phyloP scores from a whole-genome alignment of 2,888 invertebrate genomes.

The Ommatoiulus sabulosus region DNA sequence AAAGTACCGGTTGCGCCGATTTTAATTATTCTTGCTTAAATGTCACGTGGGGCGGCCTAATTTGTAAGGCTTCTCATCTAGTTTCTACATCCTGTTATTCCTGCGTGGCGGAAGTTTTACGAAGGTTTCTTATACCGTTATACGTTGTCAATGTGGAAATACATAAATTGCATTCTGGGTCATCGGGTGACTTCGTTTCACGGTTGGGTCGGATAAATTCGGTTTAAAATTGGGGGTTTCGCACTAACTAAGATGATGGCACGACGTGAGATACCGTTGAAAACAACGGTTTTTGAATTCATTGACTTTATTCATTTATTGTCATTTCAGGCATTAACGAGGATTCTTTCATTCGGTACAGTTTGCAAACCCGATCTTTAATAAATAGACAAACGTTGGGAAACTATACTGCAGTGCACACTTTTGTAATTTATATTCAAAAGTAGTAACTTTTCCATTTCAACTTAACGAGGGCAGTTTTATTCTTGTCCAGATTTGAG shows the following conservation, averaged over 20 bases:
- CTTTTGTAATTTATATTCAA: too few species aligned
- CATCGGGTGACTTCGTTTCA: neutral
- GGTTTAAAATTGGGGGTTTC: neutral
- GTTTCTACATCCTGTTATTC: neutral
- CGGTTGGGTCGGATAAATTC: neutral
- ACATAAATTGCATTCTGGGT: neutral
- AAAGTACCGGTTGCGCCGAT: neutral
- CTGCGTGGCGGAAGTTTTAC: neutral
- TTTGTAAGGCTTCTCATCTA: neutral
- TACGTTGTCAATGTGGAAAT: too few species aligned
- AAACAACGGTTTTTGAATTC: neutral
- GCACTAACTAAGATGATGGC: neutral
- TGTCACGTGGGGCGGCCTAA: neutral
- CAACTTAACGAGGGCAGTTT: neutral
- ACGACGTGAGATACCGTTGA: neutral
- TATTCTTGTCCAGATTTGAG: too few species aligned
- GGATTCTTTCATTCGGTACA: neutral
- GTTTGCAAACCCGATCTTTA: neutral
- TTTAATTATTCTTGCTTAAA: neutral
- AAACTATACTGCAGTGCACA: too few species aligned
- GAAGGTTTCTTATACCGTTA: neutral
- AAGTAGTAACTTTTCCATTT: too few species aligned
- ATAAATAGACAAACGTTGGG: too few species aligned
- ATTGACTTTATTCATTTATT: neutral
- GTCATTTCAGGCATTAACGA: neutral